These are phyloP conservation scores for Ambastaia sidthimunki DNA, from an alignment of 2,797 vertebrate species.

Conservation along the genomic window DNA sequence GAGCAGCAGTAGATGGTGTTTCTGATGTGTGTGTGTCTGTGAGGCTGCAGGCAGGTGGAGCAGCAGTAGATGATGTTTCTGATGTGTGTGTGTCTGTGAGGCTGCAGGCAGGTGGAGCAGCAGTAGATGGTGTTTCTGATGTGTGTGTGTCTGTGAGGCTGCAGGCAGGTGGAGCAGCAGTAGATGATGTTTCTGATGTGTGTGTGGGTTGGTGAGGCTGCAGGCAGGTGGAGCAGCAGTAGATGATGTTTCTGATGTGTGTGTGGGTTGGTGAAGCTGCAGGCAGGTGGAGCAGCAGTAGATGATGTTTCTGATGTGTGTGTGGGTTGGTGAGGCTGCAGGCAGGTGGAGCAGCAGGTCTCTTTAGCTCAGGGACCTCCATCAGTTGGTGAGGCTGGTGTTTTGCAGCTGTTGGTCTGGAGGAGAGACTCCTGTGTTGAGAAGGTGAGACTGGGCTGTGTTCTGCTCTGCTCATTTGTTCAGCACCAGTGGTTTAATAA, in stretches of 20 bases:
- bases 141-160: too few species aligned
- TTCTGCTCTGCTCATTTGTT: slow-evolving; percentile 77
- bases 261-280: too few species aligned
- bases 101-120: too few species aligned
- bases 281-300: too few species aligned
- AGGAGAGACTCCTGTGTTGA: slow-evolving; percentile 17
- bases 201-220: too few species aligned
- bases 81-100: not conserved
- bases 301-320: not conserved
- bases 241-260: too few species aligned
- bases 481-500: slow-evolving; percentile 77
- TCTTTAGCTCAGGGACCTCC: slow-evolving; percentile 8
- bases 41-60: slow-evolving; percentile 11
- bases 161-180: too few species aligned
- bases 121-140: too few species aligned
- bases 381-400: not conserved
- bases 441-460: slow-evolving; percentile 39
- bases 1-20: not conserved
- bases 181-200: too few species aligned
- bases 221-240: too few species aligned
- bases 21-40: not conserved
- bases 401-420: slow-evolving; percentile 41
- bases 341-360: not conserved
- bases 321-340: not conserved
- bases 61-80: not conserved